Conservation (phyloP, 2,888 invertebrate species). For the Serripes groenlandicus region DNA sequence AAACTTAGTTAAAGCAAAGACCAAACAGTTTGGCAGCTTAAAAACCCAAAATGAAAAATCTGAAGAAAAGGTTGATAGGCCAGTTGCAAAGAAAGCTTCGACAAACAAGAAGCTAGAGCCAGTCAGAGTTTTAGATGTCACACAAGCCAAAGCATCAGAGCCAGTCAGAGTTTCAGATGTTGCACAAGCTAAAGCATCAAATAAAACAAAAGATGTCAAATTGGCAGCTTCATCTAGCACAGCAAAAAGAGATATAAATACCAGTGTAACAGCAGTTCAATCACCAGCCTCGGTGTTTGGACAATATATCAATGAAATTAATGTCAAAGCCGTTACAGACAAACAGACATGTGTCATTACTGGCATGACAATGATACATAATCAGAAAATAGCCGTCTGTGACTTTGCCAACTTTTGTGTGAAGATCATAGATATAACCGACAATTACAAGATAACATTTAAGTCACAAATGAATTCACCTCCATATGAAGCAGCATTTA, state of each 20-base stretch:
- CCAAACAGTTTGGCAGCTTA: too few species aligned
- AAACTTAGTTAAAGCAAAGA: too few species aligned
- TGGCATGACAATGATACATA: constrained; percentile 1
- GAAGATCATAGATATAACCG: neutral
- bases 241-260: neutral
- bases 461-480: neutral
- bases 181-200: neutral
- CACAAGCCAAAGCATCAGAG: too few species aligned
- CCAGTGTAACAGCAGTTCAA: too few species aligned
- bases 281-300: neutral
- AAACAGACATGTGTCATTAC: neutral
- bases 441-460: neutral
- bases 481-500: constrained; percentile 9
- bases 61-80: too few species aligned
- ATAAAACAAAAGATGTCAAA: neutral
- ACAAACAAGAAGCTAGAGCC: too few species aligned
- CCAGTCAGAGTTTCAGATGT: too few species aligned
- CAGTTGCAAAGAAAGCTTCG: too few species aligned
- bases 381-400: neutral
- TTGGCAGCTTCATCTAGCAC: neutral
- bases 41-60: too few species aligned
- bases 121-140: too few species aligned
- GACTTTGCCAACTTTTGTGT: neutral
- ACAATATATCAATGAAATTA: neutral
- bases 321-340: neutral